Evolutionary conservation across 2,797 vertebrate species (phyloP), one percentile per base, ranked within the genome.

Genomic region (Peromyscus eremicus): DNA sequence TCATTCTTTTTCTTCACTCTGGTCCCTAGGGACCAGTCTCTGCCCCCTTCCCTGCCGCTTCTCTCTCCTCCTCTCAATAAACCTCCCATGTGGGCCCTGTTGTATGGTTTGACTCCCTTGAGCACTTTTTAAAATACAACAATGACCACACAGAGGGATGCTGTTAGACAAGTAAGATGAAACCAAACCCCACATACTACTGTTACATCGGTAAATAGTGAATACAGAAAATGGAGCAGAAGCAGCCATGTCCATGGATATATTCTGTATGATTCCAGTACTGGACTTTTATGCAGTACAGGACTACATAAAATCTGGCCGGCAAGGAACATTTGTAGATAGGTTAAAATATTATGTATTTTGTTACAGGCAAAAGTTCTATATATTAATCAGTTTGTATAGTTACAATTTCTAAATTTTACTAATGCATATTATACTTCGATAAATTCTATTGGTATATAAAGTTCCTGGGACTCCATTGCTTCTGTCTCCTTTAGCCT

Each of bases 401-500:
- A 76, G 40, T 89, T 92, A 75, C 3, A 57, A 43, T 27, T 49
- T 64, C 8, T 89, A 55, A 11, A 83, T 95, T 96, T 94, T 89
- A 14, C 6, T 76, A 34, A 16, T 81, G 34, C 2, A 43, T 32
- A 10, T 89, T 89, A 12, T 60, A 29, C 17, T 43, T 62, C 55
- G 77, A 76, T 49, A 68, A 93, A 62, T 88, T 88, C 27, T 70
- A 71, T 85, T 83, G 70, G 25, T 52, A 43, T 40, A 37, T 90
- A 66, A 81, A 79, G 55, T 37, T 34, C 40, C 71, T 71, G 37
- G 23, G 1, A 2, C 49, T 73, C 21, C 52, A 3, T 43, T 77
- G 4, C 40, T 62, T 4, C 32, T 55, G 12, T 84, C 7, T 94
- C 14, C 40, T 75, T 88, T 68, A 76, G 19, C 11, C 1, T 49